Conservation (phyloP, 2,113 vertebrate genomes). For the Microcebus lehilahytsara region DNA sequence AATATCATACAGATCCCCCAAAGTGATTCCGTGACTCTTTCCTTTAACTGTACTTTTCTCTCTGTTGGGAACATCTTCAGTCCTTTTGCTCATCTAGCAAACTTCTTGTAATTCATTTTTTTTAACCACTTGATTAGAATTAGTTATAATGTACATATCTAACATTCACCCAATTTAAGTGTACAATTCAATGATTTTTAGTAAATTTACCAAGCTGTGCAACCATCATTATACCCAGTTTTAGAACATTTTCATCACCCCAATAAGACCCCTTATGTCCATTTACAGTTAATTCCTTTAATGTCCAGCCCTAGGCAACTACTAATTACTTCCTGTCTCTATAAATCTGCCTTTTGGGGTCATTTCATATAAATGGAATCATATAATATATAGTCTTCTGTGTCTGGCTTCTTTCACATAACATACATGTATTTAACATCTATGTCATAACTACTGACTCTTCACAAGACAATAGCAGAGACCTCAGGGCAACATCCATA, state of each 20-base stretch:
- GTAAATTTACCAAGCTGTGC: neutral
- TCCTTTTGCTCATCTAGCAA: neutral
- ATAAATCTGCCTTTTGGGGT: neutral
- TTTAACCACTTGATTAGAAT: neutral
- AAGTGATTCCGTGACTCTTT: neutral
- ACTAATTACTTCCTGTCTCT: neutral
- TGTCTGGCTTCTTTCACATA: neutral
- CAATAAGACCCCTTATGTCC: neutral
- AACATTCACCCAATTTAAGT: neutral
- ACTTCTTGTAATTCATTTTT: neutral
- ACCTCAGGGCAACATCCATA: neutral
- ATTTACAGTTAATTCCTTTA: neutral
- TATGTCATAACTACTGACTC: neutral
- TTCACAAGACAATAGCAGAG: neutral
- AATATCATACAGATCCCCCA: neutral
- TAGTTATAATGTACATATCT: neutral
- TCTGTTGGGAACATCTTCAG: neutral
- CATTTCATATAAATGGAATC: neutral
- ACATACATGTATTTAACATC: neutral
- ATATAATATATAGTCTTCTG: neutral
- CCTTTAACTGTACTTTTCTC: neutral
- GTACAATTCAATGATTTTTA: neutral
- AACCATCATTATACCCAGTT: neutral
- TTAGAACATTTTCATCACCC: neutral
- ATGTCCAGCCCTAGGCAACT: neutral